Evolutionary conservation across 2,888 invertebrate genomes (phyloP), one percentile per base, ranked within the genome.

Genomic region (Noctua comes): DNA sequence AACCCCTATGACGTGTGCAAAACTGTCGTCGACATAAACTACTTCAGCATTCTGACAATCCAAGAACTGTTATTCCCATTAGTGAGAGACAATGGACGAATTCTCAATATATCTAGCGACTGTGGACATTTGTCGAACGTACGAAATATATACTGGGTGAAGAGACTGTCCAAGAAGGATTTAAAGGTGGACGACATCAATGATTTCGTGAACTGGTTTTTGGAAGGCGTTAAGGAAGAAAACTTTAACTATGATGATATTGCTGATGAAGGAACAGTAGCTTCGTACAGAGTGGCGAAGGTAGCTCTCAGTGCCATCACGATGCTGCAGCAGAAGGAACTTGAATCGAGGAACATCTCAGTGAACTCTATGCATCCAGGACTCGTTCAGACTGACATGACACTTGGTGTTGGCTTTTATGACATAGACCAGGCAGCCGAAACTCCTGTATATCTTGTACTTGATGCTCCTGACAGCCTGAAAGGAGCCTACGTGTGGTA

Each of bases 361-460:
- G 92, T 96, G 0, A 98, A 98, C 92, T 95, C 97, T 11, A 97
- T 98, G 89, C 97, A 98, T 92, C 98, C 98, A 7, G 98, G 98
- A 0, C 97, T 98, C 86, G 98, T 98, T 0, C 97, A 97, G 82
- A 98, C 98, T 0, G 98, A 98, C 89, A 98, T 98, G 98, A 97
- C 97, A 0, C 95, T 95, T 46, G 97, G 97, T 51, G 96, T 96
- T 85, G 98, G 98, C 0, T 93, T 95, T 71, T 94, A 97, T 71
- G 97, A 96, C 3, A 91, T 95, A 18, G 98, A 97, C 40, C 93
- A 97, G 90, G 97, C 97, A 16, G 97, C 98, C 7, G 94, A 95
- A 80, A 97, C 97, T 3, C 97, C 97, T 0, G 77, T 97, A 1
- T 97, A 97, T 86, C 87, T 97, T 89, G 98, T 97, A 62, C 95